Conservation (phyloP, 2,888 invertebrate genomes). For the Dysmachus trigonus region DNA sequence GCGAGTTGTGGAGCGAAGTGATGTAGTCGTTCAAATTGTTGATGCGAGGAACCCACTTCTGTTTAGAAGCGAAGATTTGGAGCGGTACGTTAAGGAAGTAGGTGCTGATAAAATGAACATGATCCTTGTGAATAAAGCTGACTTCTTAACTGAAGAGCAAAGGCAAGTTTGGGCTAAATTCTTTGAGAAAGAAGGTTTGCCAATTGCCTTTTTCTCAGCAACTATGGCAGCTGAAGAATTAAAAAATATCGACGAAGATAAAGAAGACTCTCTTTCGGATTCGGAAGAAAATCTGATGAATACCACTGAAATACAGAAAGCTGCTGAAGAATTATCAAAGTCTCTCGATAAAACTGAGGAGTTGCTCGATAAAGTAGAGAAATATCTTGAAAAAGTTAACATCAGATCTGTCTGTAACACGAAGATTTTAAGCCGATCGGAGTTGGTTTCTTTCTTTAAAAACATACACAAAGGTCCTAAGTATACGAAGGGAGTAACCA, state of each 20-base stretch:
- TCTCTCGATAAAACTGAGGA: constrained; percentile 69
- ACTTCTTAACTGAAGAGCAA: constrained; percentile 84
- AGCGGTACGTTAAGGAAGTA: constrained; percentile 83
- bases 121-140: constrained; percentile 94
- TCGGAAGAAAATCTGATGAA: constrained; percentile 52
- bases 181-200: constrained; percentile 76
- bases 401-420: constrained; percentile 59
- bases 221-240: constrained; percentile 69
- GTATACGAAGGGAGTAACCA: constrained; percentile 69
- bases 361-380: constrained; percentile 68
- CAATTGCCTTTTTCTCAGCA: constrained; percentile 93
- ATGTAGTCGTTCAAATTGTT: constrained; percentile 91
- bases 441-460: constrained; percentile 77
- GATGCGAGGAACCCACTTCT: constrained; percentile 96
- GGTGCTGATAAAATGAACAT: constrained; percentile 77
- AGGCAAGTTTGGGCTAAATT: constrained; percentile 86
- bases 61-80: constrained; percentile 92
- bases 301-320: constrained; percentile 65
- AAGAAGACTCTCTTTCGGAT: constrained; percentile 56
- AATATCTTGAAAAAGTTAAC: constrained; percentile 61
- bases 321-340: constrained; percentile 66
- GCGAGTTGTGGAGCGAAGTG: constrained; percentile 97
- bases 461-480: constrained; percentile 67
- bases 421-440: constrained; percentile 69
- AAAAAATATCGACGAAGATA: constrained; percentile 57